Conservation (phyloP, 2,113 vertebrate species). For the Calcarius ornatus region DNA sequence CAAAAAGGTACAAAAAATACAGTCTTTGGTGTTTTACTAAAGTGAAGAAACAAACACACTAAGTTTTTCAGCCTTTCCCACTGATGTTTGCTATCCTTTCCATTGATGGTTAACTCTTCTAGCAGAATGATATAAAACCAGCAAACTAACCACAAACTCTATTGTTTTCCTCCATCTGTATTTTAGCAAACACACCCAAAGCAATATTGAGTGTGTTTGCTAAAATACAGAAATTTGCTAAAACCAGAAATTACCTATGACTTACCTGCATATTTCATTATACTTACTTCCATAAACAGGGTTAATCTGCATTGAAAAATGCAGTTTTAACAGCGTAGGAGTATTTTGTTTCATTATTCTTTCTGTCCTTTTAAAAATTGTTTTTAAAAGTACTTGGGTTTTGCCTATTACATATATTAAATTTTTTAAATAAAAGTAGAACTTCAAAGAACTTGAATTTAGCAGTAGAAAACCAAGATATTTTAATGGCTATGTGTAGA, state of each 20-base stretch:
- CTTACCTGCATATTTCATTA: background rate
- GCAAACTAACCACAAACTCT: background rate
- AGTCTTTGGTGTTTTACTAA: background rate
- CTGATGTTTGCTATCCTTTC: background rate
- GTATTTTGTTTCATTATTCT: background rate
- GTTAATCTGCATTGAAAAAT: background rate
- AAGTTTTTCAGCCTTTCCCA: background rate
- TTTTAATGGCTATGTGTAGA: background rate
- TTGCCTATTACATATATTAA: background rate
- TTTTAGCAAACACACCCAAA: background rate
- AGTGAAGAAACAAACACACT: background rate
- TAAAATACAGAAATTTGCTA: too few relatives aligned
- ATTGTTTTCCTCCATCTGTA: background rate
- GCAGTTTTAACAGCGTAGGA: background rate
- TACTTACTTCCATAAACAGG: background rate
- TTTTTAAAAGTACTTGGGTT: background rate
- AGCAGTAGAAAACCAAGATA: background rate
- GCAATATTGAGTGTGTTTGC: too few relatives aligned
- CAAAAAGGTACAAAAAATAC: background rate
- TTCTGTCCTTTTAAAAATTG: background rate
- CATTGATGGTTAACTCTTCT: background rate
- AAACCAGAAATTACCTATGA: background rate
- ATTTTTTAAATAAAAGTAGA: background rate
- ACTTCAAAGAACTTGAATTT: background rate
- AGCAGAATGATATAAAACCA: background rate